A percentile compares a stretch with the other conserved stretches of the same genome.
phyloP scores from a whole-genome alignment of 2,113 vertebrate genomes.

The Hydropotes inermis region DNA sequence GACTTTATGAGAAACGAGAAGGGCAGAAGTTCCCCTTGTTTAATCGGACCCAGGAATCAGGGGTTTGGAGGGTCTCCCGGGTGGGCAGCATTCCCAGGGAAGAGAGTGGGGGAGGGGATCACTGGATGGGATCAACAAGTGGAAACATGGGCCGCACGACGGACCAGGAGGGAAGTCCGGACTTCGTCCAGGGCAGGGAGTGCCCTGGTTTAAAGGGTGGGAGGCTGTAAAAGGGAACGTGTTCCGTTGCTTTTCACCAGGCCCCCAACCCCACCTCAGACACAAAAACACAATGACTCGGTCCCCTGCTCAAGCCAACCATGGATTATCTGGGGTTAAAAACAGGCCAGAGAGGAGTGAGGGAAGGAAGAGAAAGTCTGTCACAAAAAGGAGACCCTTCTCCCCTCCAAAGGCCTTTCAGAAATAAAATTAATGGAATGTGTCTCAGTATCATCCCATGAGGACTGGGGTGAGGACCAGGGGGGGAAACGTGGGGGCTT shows the following conservation, averaged over 20 bases:
- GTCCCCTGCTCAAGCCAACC: conserved; percentile 48
- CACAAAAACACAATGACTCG: background rate
- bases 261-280: background rate
- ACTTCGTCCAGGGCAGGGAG: background rate
- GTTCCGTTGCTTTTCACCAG: background rate
- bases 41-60: background rate
- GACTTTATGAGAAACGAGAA: background rate
- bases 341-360: conserved; percentile 58
- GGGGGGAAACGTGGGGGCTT: conserved; percentile 57
- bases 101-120: conserved; percentile 28
- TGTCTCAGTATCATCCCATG: conserved; percentile 71
- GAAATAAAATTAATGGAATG: conserved; percentile 78
- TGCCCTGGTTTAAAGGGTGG: background rate
- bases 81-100: conserved; percentile 60
- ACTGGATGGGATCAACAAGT: conserved; percentile 66
- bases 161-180: background rate
- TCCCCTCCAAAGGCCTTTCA: conserved; percentile 71
- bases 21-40: background rate
- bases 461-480: conserved; percentile 34
- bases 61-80: conserved; percentile 51
- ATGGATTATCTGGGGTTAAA: conserved; percentile 71
- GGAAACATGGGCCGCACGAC: conserved; percentile 32
- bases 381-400: conserved; percentile 62
- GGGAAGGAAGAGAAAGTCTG: conserved; percentile 7
- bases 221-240: background rate